Evolutionary conservation across 2,797 vertebrate species (phyloP).

Genomic region (Meda fulgida): DNA sequence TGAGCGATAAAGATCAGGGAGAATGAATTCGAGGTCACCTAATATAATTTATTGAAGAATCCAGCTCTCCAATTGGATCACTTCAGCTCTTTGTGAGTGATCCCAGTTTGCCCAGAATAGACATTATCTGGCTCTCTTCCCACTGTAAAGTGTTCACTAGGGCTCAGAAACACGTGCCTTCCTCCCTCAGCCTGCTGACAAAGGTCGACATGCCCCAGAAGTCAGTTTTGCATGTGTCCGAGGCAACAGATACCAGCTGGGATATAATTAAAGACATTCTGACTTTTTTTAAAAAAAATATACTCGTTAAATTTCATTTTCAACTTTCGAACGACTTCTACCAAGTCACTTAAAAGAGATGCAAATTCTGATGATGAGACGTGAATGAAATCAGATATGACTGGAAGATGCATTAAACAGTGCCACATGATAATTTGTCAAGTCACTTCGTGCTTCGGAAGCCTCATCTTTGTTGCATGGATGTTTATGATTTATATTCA

Average conservation of each 20-base stretch:
- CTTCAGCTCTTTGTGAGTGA: conserved; percentile 52
- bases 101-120: conserved; percentile 73
- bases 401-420: neutral
- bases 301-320: neutral
- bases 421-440: neutral
- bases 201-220: conserved; percentile 66
- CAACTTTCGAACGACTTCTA: neutral
- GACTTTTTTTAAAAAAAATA: conserved; percentile 1
- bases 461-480: neutral
- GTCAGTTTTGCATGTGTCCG: conserved; percentile 40
- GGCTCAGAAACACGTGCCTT: conserved; percentile 57
- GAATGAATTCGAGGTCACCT: conserved; percentile 1
- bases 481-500: neutral
- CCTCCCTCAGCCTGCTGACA: conserved; percentile 63
- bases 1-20: neutral
- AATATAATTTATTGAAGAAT: conserved; percentile 27
- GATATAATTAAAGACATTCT: conserved; percentile 25
- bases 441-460: neutral
- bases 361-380: neutral
- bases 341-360: conserved; percentile 15
- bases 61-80: conserved; percentile 35
- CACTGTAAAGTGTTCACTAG: conserved; percentile 61
- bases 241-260: conserved; percentile 48
- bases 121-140: conserved; percentile 68
- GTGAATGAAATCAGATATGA: neutral